phyloP scores from a whole-genome alignment of 2,113 vertebrate genomes.

The Macquaria ambigua region DNA sequence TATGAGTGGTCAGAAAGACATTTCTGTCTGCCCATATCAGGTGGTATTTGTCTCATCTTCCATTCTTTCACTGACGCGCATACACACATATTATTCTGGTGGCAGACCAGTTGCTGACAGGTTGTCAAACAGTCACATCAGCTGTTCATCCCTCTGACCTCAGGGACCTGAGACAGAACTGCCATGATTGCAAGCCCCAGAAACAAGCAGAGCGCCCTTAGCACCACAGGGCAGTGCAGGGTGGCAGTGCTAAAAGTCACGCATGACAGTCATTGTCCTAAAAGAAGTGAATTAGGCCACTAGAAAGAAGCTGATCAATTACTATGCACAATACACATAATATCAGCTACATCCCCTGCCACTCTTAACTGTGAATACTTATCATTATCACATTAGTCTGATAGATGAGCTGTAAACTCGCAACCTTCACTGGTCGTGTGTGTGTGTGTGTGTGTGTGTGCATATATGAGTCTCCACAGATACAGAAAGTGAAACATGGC shows the following conservation, averaged over 20 bases:
- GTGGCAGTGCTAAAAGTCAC: neutral
- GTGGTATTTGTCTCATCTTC: constrained; percentile 46
- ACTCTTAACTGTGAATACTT: neutral
- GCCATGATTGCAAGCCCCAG: constrained; percentile 30
- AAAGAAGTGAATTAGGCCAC: constrained; percentile 1
- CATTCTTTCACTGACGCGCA: constrained; percentile 34
- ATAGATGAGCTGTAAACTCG: constrained; percentile 19
- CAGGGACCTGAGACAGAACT: neutral
- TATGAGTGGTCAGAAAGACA: neutral
- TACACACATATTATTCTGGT: constrained; percentile 13
- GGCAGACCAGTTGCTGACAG: constrained; percentile 44
- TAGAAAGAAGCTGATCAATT: constrained; percentile 18
- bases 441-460: neutral
- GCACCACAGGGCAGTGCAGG: neutral
- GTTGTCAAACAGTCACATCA: constrained; percentile 57
- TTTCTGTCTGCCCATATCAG: constrained; percentile 7
- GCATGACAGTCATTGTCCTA: neutral
- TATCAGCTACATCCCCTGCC: neutral
- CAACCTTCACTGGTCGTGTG: neutral
- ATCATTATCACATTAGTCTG: constrained; percentile 19
- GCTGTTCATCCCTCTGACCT: constrained; percentile 58
- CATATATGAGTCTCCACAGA: neutral
- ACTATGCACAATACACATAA: neutral
- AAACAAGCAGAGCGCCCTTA: constrained; percentile 24
- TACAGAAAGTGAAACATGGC: constrained; percentile 7